Conservation (phyloP, 1,140 invertebrate species). For the Drosophila parabipectinata region DNA sequence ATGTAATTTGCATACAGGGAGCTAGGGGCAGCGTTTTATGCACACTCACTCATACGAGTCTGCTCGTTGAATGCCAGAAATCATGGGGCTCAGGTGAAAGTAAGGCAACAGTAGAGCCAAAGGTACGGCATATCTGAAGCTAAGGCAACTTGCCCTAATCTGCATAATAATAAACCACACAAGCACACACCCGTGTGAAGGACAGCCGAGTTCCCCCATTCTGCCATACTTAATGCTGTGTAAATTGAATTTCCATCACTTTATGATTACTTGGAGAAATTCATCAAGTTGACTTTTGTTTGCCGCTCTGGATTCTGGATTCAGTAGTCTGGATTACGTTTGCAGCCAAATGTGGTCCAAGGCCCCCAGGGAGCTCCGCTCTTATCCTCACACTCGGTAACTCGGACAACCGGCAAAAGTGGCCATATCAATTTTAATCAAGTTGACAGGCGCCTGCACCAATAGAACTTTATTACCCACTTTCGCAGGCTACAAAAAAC, state of each 20-base stretch:
- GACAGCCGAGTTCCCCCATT: constrained; percentile 32
- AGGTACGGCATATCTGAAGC: constrained; percentile 32
- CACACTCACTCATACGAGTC: constrained; percentile 39
- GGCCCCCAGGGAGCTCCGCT: not conserved
- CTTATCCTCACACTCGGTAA: not conserved
- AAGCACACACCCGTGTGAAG: constrained; percentile 62
- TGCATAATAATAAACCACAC: constrained; percentile 80
- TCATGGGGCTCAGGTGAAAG: constrained; percentile 23
- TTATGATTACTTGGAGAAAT: constrained; percentile 79
- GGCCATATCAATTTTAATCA: constrained; percentile 51
- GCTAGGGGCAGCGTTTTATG: constrained; percentile 58
- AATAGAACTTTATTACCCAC: constrained; percentile 50
- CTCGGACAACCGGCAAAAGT: constrained; percentile 6
- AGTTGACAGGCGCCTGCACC: constrained; percentile 30
- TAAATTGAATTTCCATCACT: constrained; percentile 82
- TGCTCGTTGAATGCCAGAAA: constrained; percentile 29
- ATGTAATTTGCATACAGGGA: constrained; percentile 64
- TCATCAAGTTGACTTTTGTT: constrained; percentile 48
- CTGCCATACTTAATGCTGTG: constrained; percentile 78
- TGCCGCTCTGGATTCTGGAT: not conserved
- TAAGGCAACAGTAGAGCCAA: constrained; percentile 35
- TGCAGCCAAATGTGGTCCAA: not conserved
- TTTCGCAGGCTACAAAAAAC: constrained; percentile 5
- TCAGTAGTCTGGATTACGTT: not conserved
- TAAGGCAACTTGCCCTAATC: constrained; percentile 70